Evolutionary conservation across 2,113 vertebrate genomes (phyloP).

Genomic region (Illadopsis cleaveri): DNA sequence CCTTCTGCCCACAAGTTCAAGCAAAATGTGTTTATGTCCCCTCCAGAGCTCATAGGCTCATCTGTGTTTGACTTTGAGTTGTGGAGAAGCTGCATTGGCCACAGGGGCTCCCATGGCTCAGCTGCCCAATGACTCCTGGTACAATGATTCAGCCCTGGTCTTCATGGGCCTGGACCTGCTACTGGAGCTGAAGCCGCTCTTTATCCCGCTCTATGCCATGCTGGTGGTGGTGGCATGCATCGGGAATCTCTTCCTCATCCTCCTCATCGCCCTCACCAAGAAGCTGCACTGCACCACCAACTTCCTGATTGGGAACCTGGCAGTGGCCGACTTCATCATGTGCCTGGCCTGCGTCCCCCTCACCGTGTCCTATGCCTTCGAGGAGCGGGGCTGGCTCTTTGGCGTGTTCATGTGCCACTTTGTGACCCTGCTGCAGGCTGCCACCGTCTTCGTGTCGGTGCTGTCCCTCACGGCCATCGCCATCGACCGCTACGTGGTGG

Average conservation of each 20-base stretch:
- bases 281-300: conserved; percentile 88
- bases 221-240: conserved; percentile 80
- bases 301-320: conserved; percentile 87
- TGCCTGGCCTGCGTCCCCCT: conserved; percentile 85
- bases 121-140: conserved; percentile 42
- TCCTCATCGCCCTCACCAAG: conserved; percentile 84
- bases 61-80: not conserved
- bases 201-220: conserved; percentile 80
- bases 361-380: conserved; percentile 85
- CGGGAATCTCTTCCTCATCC: conserved; percentile 83
- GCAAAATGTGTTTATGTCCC: accelerated
- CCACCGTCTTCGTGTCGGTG: conserved; percentile 82
- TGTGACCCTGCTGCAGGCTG: conserved; percentile 81
- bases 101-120: not conserved
- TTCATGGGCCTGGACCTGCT: conserved; percentile 83
- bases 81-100: accelerated
- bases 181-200: conserved; percentile 80
- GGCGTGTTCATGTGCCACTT: conserved; percentile 84
- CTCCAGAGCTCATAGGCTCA: not conserved
- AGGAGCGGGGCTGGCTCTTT: conserved; percentile 84
- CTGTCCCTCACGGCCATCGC: conserved; percentile 88
- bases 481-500: conserved; percentile 84
- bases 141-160: conserved; percentile 20
- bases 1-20: not conserved
- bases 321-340: conserved; percentile 83